phyloP scores from a whole-genome alignment of 2,113 vertebrate genomes.

The Physeter macrocephalus region DNA sequence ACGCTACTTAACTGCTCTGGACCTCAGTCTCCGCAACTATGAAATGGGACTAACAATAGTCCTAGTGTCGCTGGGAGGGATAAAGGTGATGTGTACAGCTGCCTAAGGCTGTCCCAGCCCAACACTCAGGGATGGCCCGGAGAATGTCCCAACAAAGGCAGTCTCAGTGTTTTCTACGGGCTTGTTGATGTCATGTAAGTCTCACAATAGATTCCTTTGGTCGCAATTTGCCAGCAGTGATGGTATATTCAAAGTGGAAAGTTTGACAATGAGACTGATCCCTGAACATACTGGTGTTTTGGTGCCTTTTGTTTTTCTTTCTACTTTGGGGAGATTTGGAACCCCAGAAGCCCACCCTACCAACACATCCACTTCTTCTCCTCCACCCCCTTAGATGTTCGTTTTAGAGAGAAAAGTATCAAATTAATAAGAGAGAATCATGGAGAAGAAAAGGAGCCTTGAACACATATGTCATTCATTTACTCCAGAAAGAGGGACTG shows the following conservation, averaged over 20 bases:
- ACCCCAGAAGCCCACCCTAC: rapidly evolving
- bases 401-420: background rate
- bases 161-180: background rate
- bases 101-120: background rate
- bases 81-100: rapidly evolving
- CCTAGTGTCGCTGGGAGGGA: rapidly evolving
- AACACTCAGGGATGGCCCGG: rapidly evolving
- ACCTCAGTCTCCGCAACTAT: background rate
- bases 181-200: conserved; percentile 49
- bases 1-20: background rate
- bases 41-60: background rate
- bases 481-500: background rate
- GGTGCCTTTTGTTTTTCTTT: conserved; percentile 2
- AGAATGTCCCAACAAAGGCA: background rate
- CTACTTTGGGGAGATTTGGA: background rate
- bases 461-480: rapidly evolving
- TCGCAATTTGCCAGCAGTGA: conserved; percentile 49
- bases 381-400: background rate
- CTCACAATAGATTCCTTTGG: conserved; percentile 54
- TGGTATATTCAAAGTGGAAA: conserved; percentile 62
- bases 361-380: rapidly evolving
- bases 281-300: conserved; percentile 54
- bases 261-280: conserved; percentile 60
- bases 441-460: background rate
- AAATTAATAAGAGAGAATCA: background rate